Evolutionary conservation across 1,140 invertebrate genomes (phyloP).

Genomic region (Drosophila kohkoa): DNA sequence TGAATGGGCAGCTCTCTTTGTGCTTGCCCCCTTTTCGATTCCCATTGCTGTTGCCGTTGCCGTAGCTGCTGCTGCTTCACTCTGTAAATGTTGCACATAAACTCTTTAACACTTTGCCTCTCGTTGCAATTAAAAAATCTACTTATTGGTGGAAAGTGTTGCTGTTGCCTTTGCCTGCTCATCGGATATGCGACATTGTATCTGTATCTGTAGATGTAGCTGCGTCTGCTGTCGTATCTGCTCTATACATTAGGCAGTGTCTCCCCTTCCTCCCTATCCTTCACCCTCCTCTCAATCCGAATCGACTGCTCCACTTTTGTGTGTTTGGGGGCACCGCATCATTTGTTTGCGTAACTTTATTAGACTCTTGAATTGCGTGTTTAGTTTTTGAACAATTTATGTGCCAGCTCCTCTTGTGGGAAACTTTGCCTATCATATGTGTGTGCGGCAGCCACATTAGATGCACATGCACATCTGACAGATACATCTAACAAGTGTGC

Average conservation of each 20-base stretch:
- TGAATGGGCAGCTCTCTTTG: slow-evolving; percentile 54
- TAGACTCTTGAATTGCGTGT: slow-evolving; percentile 82
- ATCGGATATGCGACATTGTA: slow-evolving; percentile 60
- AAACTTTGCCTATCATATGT: slow-evolving; percentile 68
- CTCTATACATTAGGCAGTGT: slow-evolving; percentile 61
- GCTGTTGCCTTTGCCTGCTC: slow-evolving; percentile 12
- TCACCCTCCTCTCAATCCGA: neutral
- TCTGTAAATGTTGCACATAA: slow-evolving; percentile 83
- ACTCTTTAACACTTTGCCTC: slow-evolving; percentile 84
- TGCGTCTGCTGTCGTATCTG: slow-evolving; percentile 49
- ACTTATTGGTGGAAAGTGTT: slow-evolving; percentile 77
- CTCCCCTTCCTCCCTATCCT: slow-evolving; percentile 2
- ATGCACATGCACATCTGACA: slow-evolving; percentile 18
- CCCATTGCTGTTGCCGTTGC: slow-evolving; percentile 4
- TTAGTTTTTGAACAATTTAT: slow-evolving; percentile 80
- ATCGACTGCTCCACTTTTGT: slow-evolving; percentile 66
- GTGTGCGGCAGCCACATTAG: slow-evolving; percentile 43
- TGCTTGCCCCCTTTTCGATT: slow-evolving; percentile 13
- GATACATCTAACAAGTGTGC: slow-evolving; percentile 20
- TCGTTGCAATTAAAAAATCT: slow-evolving; percentile 79
- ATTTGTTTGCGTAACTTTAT: slow-evolving; percentile 84
- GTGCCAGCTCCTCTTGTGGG: slow-evolving; percentile 63
- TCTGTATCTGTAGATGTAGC: slow-evolving; percentile 51
- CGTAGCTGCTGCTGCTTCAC: slow-evolving; percentile 20
- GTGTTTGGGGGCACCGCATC: slow-evolving; percentile 76